Base-by-base conservation (phyloP, 2,113 vertebrate genomes). In the Notothenia rossii region DNA sequence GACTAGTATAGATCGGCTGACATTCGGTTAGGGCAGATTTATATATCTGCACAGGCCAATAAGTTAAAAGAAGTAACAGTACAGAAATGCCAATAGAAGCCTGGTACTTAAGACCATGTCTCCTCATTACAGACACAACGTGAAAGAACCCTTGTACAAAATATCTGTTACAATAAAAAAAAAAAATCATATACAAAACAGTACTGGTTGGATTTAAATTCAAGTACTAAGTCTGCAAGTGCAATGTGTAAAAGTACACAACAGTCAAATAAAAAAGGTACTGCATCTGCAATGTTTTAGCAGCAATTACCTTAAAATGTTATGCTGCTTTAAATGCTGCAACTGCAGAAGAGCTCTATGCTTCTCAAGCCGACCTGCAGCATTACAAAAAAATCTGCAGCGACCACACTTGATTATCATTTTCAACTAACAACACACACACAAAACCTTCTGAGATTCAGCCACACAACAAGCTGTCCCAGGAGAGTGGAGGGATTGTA, bases 391-490 rank as follows among this genome's bases (percentile, higher is more conserved):
- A 63, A 67, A 68, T 22, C 66, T 72, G 56, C 75, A 49, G 72
- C 4, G 14, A 53, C 14, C 67, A 72, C 53, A 70, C 56, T 45
- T 29, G 46, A 58, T 46, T 17, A 46, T 51, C 49, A 51, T 73
- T 55, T 62, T 70, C 25, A 13, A 54, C 9, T 14, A 18, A 40
- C 51, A 46, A 13, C 1, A 62, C 49, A 59, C 49, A 59, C 50
- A 54, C 61, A 62, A 50, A 49, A 18, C 71, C 72, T 48, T 4
- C 7, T 58, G 71, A 55, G 60, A 77, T n/a, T 6, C 48, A 69
- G 59, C 14, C 45, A 46, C 82, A 80, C 36, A 87, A 77, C 82
- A 89, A 60, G 46, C 62, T 10, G 36, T 25, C 64, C 54, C 72
- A 1, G 50, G 61, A 68, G 63, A 61, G 53, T 13, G 17, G 74